Base-by-base conservation (phyloP, 2,113 vertebrate genomes). In the Nannospalax galili region DNA sequence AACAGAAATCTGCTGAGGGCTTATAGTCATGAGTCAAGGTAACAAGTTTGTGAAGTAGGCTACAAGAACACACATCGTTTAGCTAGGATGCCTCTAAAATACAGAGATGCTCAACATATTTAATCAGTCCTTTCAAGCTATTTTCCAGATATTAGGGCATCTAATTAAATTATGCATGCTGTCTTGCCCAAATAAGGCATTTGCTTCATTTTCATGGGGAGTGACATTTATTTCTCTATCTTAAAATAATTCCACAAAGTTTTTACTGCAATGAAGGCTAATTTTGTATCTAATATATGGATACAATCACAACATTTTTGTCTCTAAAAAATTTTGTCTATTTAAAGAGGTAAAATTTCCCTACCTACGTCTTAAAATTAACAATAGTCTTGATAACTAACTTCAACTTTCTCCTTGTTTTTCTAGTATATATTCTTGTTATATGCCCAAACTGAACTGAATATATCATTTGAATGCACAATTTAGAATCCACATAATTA, bases 401-500 rank as follows among this genome's bases (percentile, higher is more conserved):
- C 91, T 85, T 58, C 72, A 89, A 69, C 28, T 90, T 97, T 95
- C 88, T 24, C 74, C 30, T 93, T 10, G 19, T 89, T 73, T 95
- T 93, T 22, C 28, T 19, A 88, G 56, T 52, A n/a, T 84, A 78
- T 40, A 52, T 67, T 95, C 72, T 65, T 37, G 87, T 95, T 72
- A 26, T 40, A 73, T 74, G 45, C 30, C 74, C 91, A 96, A 15
- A 85, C 65, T 96, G 35, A 96, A 74, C 84, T 72, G 86, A 96
- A 90, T 56, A 19, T 72, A 92, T 78, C 69, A 84, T 97, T 97
- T 96, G 42, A 96, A 97, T 60, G 17, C 19, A 48, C 90, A 93
- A 97, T 96, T 97, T 96, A 95, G 96, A 98, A 96, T 95, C 88
- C 89, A n/a, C 87, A 42, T 93, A 90, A 97, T 97, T 97, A 97